Evolutionary conservation across 2,797 vertebrate species (phyloP).

Genomic region (Sylvia borin): DNA sequence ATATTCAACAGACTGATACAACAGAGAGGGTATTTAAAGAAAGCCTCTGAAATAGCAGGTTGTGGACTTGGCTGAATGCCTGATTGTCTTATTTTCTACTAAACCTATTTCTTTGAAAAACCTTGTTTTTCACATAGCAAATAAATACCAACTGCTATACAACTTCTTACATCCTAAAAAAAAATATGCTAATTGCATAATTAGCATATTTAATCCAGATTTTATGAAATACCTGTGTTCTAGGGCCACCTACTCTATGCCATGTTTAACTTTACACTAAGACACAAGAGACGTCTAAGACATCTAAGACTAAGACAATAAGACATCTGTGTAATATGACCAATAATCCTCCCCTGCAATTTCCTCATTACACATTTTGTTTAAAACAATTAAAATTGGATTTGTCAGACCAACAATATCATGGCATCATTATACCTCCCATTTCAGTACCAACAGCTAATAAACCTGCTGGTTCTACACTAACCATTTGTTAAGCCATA

Average conservation of each 20-base stretch:
- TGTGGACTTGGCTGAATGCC: too few relatives aligned
- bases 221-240: not conserved
- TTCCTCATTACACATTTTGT: not conserved
- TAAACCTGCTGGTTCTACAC: not conserved
- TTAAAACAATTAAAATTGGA: not conserved
- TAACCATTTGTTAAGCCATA: not conserved
- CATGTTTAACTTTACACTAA: not conserved
- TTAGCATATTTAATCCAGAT: not conserved
- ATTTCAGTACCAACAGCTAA: not conserved
- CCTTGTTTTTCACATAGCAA: not conserved
- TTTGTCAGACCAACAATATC: not conserved
- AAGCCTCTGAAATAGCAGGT: too few relatives aligned
- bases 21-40: too few relatives aligned
- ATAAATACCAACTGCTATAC: not conserved
- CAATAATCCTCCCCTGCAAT: not conserved
- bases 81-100: too few relatives aligned
- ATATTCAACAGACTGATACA: too few relatives aligned
- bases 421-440: not conserved
- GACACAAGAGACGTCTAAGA: not conserved
- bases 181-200: accelerated
- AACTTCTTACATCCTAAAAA: not conserved
- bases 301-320: too few relatives aligned
- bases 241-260: not conserved
- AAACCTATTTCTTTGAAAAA: too few relatives aligned
- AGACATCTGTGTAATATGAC: not conserved